These are phyloP conservation scores for Asbolus verrucosus DNA, from an alignment of 1,140 invertebrate genomes.

Conservation along the genomic window DNA sequence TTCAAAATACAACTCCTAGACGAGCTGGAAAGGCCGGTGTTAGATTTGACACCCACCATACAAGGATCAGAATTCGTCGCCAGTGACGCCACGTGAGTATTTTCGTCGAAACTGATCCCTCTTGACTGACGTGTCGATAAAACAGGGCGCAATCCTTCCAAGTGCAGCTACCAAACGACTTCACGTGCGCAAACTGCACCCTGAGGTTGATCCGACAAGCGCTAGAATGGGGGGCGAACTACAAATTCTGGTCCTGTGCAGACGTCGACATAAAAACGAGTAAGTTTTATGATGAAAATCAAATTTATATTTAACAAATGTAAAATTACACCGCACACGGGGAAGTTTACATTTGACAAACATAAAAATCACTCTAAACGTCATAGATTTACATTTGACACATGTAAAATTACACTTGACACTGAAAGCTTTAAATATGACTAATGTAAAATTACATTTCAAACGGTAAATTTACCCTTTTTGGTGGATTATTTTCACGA, in stretches of 20 bases:
- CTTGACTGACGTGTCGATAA: neutral
- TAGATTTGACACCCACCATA: slow-evolving; percentile 86
- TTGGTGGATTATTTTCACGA: slow-evolving; percentile 24
- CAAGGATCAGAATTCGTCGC: slow-evolving; percentile 82
- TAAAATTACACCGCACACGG: too few species aligned
- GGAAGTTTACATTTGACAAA: too few species aligned
- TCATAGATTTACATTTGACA: too few species aligned
- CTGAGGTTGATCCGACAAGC: slow-evolving; percentile 89
- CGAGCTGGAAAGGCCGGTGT: slow-evolving; percentile 80
- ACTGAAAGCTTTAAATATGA: too few species aligned
- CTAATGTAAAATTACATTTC: too few species aligned
- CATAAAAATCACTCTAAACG: too few species aligned
- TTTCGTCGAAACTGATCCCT: neutral
- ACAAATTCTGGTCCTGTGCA: slow-evolving; percentile 94
- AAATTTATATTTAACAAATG: too few species aligned
- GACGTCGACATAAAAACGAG: slow-evolving; percentile 87
- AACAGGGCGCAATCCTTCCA: slow-evolving; percentile 83
- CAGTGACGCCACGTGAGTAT: slow-evolving; percentile 79
- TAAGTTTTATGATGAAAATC: too few species aligned
- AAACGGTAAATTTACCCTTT: too few species aligned
- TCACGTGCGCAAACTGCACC: slow-evolving; percentile 91
- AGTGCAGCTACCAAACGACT: slow-evolving; percentile 83
- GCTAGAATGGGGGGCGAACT: slow-evolving; percentile 85
- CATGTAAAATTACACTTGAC: too few species aligned
- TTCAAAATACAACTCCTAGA: slow-evolving; percentile 88